Base-by-base conservation (phyloP, 2,797 vertebrate species). In the Pseudochirops corinnae region DNA sequence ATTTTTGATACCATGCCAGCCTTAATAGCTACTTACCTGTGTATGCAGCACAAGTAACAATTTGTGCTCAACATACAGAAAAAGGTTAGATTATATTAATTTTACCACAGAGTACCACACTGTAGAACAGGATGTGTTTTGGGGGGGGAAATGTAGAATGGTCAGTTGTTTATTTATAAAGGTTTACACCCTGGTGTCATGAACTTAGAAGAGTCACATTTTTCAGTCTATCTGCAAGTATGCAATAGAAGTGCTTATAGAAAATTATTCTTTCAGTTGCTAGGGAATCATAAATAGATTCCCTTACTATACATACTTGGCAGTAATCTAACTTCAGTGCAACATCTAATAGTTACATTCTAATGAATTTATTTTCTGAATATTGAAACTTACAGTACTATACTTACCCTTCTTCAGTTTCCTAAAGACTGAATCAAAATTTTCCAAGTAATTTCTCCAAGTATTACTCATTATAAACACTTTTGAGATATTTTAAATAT, bases 401-500 rank as follows among this genome's bases (percentile, higher is more conserved):
- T 46, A n/a, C 92, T 9, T 92, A 58, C 96, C 29, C 57, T 90
- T 92, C 28, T 92, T 96, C 93, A 92, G 62, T 97, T 97, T 93
- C 39, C 56, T 93, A 58, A 93, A 94, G 95, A 58, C 4, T 53
- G 92, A 28, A 93, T 39, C 33, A 90, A 33, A 90, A 21, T 6
- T 96, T 94, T 95, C 91, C 87, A 90, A 0, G 92, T 95, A 92
- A 90, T 95, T 95, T 96, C 56, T 56, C 62, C n/a, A 90, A 93
- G 31, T 90, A 33, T 95, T 96, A 55, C 11, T 92, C 39, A 95
- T 90, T 93, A 93, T 92, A 97, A 95, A 91, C 93, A 93, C n/a
- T 90, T 55, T 52, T 95, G 91, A 94, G 95, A 95, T 92, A 92
- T n/a, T 55, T 94, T 96, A 91, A 58, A 58, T 97, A 94, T 87